Evolutionary conservation across 2,888 invertebrate genomes (phyloP).

Genomic region (Cryptocheilus praepositus): DNA sequence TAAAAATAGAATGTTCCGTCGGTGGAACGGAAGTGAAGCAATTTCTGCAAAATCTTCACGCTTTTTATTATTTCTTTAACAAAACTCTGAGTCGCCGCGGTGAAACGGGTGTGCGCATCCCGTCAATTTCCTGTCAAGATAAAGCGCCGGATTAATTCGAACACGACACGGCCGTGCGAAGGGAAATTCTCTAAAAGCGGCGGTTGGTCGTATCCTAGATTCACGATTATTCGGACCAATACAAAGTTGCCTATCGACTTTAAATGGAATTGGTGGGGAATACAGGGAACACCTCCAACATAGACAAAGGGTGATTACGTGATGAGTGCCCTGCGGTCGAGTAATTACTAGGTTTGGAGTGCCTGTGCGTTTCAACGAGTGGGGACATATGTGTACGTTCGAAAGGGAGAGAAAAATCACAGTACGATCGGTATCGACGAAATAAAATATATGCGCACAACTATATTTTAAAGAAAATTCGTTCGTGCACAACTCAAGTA

Average conservation of each 20-base stretch:
- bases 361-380: constrained; percentile 45
- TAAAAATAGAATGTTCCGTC: too few species aligned
- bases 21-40: too few species aligned
- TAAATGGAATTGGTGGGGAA: constrained; percentile 54
- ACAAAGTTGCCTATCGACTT: constrained; percentile 47
- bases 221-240: constrained; percentile 19
- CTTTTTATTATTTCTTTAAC: too few species aligned
- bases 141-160: too few species aligned
- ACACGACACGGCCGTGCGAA: too few species aligned
- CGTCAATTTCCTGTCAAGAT: too few species aligned
- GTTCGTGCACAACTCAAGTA: neutral
- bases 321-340: constrained; percentile 52
- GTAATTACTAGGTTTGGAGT: constrained; percentile 59
- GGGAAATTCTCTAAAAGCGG: constrained; percentile 8
- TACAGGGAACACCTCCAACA: constrained; percentile 52
- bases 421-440: too few species aligned
- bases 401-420: neutral
- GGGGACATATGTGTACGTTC: constrained; percentile 29
- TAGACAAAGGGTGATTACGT: constrained; percentile 58
- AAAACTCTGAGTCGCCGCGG: too few species aligned
- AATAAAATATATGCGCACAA: too few species aligned
- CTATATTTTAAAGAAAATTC: too few species aligned
- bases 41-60: too few species aligned
- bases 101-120: too few species aligned
- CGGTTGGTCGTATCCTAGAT: constrained; percentile 10